Conservation (phyloP, 2,888 invertebrate genomes). For the Poecilobothrus nobilitatus region DNA sequence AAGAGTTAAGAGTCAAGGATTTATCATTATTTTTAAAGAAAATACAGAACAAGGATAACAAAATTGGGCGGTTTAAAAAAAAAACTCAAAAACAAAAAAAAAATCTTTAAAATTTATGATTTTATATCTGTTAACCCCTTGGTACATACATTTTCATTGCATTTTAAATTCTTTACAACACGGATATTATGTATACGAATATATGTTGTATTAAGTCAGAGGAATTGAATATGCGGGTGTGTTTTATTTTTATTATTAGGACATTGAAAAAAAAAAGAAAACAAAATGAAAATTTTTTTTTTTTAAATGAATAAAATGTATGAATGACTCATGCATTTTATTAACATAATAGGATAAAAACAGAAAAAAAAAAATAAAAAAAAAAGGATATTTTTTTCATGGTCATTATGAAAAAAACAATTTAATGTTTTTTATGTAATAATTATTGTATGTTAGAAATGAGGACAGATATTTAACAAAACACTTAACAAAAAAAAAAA, state of each 20-base stretch:
- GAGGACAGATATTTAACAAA: too few species aligned
- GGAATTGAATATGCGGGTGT: too few species aligned
- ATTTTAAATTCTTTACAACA: too few species aligned
- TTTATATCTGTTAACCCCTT: too few species aligned
- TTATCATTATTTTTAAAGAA: background rate
- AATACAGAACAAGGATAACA: background rate
- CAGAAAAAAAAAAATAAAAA: too few species aligned
- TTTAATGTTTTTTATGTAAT: too few species aligned
- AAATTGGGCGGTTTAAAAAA: background rate
- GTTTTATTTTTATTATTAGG: too few species aligned
- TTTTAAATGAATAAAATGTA: background rate
- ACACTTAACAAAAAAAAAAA: too few species aligned
- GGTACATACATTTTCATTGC: too few species aligned
- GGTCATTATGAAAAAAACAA: background rate
- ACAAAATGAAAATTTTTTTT: background rate
- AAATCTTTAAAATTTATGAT: background rate
- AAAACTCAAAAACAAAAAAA: background rate
- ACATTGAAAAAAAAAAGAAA: too few species aligned
- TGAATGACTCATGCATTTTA: background rate
- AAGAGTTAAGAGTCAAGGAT: slow-evolving; percentile 1
- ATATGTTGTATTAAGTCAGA: background rate
- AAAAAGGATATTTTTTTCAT: background rate
- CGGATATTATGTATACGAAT: too few species aligned
- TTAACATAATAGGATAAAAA: background rate
- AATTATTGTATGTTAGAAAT: too few species aligned